phyloP scores from a whole-genome alignment of 1,140 invertebrate genomes.

The Drosophila micromelanica region DNA sequence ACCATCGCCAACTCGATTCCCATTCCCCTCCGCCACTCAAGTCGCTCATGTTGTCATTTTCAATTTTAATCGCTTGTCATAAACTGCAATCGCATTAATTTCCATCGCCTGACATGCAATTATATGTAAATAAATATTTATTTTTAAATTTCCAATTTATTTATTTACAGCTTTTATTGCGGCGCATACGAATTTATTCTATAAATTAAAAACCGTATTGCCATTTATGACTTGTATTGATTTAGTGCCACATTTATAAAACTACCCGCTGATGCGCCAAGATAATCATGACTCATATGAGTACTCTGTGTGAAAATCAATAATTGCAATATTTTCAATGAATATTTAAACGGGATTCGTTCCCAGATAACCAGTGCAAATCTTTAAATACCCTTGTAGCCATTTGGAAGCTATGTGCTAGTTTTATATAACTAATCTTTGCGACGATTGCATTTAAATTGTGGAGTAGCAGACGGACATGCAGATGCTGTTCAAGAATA shows the following conservation, averaged over 20 bases:
- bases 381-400: too few relatives aligned
- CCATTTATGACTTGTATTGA: constrained; percentile 54
- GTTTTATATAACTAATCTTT: too few relatives aligned
- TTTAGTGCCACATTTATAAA: constrained; percentile 36
- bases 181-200: constrained; percentile 15
- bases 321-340: background rate
- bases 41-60: constrained; percentile 46
- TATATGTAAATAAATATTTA: constrained; percentile 80
- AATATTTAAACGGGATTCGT: background rate
- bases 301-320: background rate
- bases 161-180: constrained; percentile 52
- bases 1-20: background rate
- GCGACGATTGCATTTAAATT: too few relatives aligned
- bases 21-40: background rate
- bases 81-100: constrained; percentile 81
- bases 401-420: too few relatives aligned
- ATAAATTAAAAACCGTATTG: constrained; percentile 46
- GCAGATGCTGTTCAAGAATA: too few relatives aligned
- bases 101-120: constrained; percentile 62
- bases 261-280: background rate
- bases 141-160: constrained; percentile 71
- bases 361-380: too few relatives aligned
- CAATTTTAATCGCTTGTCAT: constrained; percentile 78
- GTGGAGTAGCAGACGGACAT: too few relatives aligned
- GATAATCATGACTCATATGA: background rate